phyloP scores from a whole-genome alignment of 2,888 invertebrate genomes.

The Fissipunctia ypsillon region DNA sequence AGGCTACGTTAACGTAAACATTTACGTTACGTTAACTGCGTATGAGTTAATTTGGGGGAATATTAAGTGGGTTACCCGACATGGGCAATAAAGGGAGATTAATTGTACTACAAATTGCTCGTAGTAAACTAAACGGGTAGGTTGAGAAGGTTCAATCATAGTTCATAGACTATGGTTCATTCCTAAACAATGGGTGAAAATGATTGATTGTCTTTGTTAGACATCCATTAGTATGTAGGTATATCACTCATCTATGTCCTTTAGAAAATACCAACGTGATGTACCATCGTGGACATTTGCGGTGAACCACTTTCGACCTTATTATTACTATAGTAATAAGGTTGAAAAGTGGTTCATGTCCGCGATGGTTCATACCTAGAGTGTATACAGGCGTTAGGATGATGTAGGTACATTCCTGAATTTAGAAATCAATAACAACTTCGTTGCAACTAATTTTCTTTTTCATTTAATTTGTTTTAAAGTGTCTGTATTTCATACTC shows the following conservation, averaged over 20 bases:
- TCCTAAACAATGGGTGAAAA: not conserved
- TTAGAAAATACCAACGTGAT: not conserved
- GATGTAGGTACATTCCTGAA: not conserved
- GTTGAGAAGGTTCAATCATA: not conserved
- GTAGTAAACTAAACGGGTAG: not conserved
- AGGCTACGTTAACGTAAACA: not conserved
- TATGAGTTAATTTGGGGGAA: not conserved
- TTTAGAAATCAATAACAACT: no score
- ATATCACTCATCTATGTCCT: not conserved
- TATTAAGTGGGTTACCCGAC: not conserved
- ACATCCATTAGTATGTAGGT: not conserved
- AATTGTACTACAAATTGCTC: not conserved
- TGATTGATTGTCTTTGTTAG: not conserved
- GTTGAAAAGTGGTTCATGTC: no score
- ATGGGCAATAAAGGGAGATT: constrained; percentile 1
- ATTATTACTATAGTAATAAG: no score
- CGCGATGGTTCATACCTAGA: no score
- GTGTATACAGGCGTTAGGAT: not conserved
- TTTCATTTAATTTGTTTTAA: no score
- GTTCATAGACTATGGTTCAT: not conserved
- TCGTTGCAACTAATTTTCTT: no score
- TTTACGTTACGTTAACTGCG: not conserved
- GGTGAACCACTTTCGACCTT: no score
- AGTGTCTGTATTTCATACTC: not conserved
- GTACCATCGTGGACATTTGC: no score